These are phyloP conservation scores for Vanacampus margaritifer DNA, from an alignment of 2,113 vertebrate genomes.

Conservation along the genomic window DNA sequence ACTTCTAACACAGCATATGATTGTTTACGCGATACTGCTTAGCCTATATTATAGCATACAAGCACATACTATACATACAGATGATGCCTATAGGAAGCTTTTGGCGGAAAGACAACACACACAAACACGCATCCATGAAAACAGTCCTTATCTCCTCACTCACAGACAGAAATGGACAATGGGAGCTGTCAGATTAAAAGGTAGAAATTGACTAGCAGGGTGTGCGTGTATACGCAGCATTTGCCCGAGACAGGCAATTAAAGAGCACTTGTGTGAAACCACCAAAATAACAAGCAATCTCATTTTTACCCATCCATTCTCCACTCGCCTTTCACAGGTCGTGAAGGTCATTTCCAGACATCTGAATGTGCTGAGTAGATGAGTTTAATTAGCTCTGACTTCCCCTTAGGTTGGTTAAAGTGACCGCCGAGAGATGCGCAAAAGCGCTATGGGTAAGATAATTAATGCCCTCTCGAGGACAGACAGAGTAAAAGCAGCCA, in stretches of 20 bases:
- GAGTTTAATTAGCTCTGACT: constrained; percentile 43
- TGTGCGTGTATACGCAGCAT: neutral
- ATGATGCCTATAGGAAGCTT: neutral
- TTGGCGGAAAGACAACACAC: constrained; percentile 19
- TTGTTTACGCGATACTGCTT: neutral
- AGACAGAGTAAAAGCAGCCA: constrained; percentile 4
- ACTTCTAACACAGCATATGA: too few relatives aligned
- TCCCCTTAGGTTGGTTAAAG: constrained; percentile 16
- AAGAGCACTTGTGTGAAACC: neutral
- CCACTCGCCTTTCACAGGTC: constrained; percentile 10
- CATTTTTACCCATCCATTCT: constrained; percentile 9
- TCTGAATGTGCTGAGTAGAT: constrained; percentile 34
- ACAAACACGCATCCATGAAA: constrained; percentile 31
- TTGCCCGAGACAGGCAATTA: neutral
- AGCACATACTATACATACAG: neutral
- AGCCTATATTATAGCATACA: neutral
- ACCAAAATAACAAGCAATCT: neutral
- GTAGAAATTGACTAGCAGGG: neutral
- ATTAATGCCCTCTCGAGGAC: neutral
- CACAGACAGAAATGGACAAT: constrained; percentile 16
- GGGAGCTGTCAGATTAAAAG: constrained; percentile 40
- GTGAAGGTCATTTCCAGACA: constrained; percentile 33
- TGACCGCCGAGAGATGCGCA: constrained; percentile 17
- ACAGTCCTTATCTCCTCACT: constrained; percentile 34
- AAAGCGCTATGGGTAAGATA: neutral